Evolutionary conservation across 2,797 vertebrate genomes (phyloP).

Genomic region (Danio jaintianensis): DNA sequence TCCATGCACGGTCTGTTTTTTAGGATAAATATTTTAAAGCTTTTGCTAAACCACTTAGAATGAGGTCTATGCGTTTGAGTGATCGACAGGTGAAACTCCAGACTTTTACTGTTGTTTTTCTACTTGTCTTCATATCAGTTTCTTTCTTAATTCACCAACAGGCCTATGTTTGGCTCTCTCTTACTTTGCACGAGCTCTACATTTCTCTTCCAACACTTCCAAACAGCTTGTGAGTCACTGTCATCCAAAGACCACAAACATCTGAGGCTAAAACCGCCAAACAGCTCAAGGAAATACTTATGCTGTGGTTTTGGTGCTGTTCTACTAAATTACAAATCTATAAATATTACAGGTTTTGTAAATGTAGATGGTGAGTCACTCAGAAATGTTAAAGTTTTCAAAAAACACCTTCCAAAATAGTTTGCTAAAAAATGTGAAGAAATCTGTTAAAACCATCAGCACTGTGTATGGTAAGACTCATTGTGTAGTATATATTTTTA

Average conservation of each 20-base stretch:
- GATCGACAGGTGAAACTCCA: slow-evolving; percentile 51
- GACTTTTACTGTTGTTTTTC: slow-evolving; percentile 12
- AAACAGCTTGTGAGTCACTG: slow-evolving; percentile 39
- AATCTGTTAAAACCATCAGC: slow-evolving; percentile 27
- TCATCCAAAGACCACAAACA: slow-evolving; percentile 51
- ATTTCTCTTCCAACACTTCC: slow-evolving; percentile 40
- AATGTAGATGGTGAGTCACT: slow-evolving; percentile 22
- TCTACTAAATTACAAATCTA: slow-evolving; percentile 36
- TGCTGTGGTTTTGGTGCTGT: slow-evolving; percentile 15
- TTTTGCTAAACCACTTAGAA: slow-evolving; percentile 58
- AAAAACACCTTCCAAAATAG: not conserved
- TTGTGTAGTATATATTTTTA: too few species aligned
- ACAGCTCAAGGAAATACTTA: slow-evolving; percentile 37
- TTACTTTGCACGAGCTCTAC: not conserved
- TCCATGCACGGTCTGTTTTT: slow-evolving; percentile 41
- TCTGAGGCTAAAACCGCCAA: slow-evolving; percentile 36
- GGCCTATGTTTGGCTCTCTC: not conserved
- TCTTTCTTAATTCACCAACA: slow-evolving; percentile 5
- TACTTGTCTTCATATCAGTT: not conserved
- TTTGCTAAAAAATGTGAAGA: not conserved
- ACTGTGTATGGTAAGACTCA: not conserved
- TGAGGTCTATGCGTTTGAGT: slow-evolving; percentile 48
- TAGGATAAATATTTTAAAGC: slow-evolving; percentile 57
- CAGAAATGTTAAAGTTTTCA: not conserved
- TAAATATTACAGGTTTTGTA: slow-evolving; percentile 31